Evolutionary conservation across 2,888 invertebrate species (phyloP), one percentile per base, ranked within the genome.

Genomic region (Scrobipalpa costella): DNA sequence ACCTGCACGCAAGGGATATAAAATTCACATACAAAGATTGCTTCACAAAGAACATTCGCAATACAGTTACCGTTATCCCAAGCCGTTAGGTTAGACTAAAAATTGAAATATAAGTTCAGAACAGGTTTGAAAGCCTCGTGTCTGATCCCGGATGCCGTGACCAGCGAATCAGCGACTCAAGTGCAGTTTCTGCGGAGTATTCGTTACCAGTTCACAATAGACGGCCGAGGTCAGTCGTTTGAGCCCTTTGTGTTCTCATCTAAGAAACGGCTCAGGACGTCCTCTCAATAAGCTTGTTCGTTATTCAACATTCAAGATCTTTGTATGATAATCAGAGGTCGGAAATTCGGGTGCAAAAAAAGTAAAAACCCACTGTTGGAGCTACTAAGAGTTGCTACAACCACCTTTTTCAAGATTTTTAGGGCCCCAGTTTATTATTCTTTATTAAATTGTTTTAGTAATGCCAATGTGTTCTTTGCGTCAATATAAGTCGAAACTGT

Each of bases 241-340:
- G 47, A 27, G 19, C 55, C 63, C 57, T 57, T 67, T 62, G 59
- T 64, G 19, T 59, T 52, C 62, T 55, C 59, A 62, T 62, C 59
- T 58, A 47, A 60, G 60, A 60, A 47, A 66, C 63, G 61, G 63
- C 65, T 62, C 60, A 67, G 34, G 36, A 52, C 36, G 17, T 61
- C 61, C 52, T 61, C 49, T 52, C 61, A n/a, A 59, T 59, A 59
- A 59, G 47, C 19, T 13, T 13, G 38, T 57, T 19, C 19, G 8
- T 38, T 57, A 57, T 57, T 38, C 57, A 38, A 19, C 57, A 33
- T 27, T 27, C 17, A 44, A 44, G n/a, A 44, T 44, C 44, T 44
- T n/a, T 44, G 44, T 15, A 44, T n/a, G 15, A 9, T 50, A 50
- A 17, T n/a, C n/a, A n/a, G n/a, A n/a, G n/a, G n/a, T n/a, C n/a